Conservation (phyloP, 2,888 invertebrate genomes). For the Papilio elwesi region DNA sequence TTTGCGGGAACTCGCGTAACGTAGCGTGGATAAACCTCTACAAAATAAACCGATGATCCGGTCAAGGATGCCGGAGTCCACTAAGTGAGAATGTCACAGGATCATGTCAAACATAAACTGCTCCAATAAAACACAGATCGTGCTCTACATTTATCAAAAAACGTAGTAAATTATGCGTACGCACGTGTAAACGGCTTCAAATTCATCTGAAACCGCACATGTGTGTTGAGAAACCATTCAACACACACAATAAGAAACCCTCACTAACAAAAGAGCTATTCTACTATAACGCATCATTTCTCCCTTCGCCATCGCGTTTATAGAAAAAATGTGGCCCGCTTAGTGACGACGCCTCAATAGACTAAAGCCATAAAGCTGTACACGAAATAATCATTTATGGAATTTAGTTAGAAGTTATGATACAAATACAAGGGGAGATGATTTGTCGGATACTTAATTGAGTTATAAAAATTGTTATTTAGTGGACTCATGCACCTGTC, state of each 20-base stretch:
- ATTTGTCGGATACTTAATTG: slow-evolving; percentile 25
- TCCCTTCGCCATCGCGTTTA: slow-evolving; percentile 19
- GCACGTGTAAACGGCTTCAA: slow-evolving; percentile 25
- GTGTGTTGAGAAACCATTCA: slow-evolving; percentile 35
- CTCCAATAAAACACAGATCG: neutral
- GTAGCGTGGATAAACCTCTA: no score
- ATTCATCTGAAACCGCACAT: slow-evolving; percentile 23
- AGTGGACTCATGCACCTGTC: slow-evolving; percentile 5
- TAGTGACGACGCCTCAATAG: slow-evolving; percentile 15
- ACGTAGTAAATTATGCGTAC: neutral
- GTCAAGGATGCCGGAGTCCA: no score
- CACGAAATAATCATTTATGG: slow-evolving; percentile 23
- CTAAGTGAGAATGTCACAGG: no score
- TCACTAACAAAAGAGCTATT: slow-evolving; percentile 22
- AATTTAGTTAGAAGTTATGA: slow-evolving; percentile 1
- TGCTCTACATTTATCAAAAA: neutral
- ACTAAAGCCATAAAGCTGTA: slow-evolving; percentile 21
- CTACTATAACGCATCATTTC: slow-evolving; percentile 20
- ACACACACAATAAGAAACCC: slow-evolving; percentile 25
- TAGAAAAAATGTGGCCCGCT: slow-evolving; percentile 31
- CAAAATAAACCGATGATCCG: no score
- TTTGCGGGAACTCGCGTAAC: no score
- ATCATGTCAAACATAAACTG: neutral
- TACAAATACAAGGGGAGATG: slow-evolving; percentile 12
- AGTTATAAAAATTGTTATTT: slow-evolving; percentile 16